Percentiles rank a stretch among this genome's conserved stretches.
phyloP scores from a whole-genome alignment of 2,113 vertebrate genomes.

The Rutilus rutilus region DNA sequence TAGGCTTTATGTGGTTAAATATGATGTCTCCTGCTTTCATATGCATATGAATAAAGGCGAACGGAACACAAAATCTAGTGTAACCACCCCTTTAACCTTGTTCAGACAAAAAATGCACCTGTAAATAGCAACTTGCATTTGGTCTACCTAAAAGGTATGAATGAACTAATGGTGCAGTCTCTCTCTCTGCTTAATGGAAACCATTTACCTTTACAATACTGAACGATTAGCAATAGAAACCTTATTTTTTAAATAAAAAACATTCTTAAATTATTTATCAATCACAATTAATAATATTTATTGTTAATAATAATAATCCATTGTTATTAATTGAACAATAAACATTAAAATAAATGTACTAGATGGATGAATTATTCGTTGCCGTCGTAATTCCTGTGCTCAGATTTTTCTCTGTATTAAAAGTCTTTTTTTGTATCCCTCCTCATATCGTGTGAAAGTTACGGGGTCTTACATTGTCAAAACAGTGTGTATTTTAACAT shows the following conservation, averaged over 20 bases:
- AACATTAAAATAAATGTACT: neutral
- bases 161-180: conserved; percentile 20
- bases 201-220: conserved; percentile 36
- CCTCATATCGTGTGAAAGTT: neutral
- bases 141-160: neutral
- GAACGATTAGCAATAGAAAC: conserved; percentile 27
- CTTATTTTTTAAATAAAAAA: too few species aligned
- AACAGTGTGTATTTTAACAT: neutral
- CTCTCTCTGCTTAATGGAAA: conserved; percentile 21
- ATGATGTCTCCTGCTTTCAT: neutral
- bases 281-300: neutral
- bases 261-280: neutral
- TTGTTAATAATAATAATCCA: neutral
- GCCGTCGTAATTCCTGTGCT: neutral
- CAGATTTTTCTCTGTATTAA: neutral
- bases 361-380: neutral
- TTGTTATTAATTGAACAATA: neutral
- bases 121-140: neutral
- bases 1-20: neutral
- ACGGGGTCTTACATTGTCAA: neutral
- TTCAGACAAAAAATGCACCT: neutral
- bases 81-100: neutral
- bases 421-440: neutral
- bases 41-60: neutral
- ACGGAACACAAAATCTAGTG: neutral